Evolutionary conservation across 2,797 vertebrate species (phyloP), one percentile per base, ranked within the genome.

Genomic region (Otolemur crassicaudatus): DNA sequence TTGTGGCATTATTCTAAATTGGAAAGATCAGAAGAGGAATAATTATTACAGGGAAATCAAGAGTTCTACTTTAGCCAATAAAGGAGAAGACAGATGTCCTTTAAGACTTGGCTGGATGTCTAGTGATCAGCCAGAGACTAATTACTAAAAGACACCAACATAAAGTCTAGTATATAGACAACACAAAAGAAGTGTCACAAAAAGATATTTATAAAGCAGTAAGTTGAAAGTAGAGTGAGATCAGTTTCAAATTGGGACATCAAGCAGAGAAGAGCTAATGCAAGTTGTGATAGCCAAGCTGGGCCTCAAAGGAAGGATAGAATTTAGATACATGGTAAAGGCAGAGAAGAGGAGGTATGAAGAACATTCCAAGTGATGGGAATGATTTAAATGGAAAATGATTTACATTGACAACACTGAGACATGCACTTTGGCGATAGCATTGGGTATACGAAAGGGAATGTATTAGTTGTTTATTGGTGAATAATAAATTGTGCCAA

Each of bases 181-280:
- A 76, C 37, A 37, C 37, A 63, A 84, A 95, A 88, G 56, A 53
- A 85, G 10, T 80, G 23, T 31, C 73, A 56, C 40, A 61, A 77
- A 94, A 91, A 85, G n/a, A 79, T 87, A 79, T 34, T 65, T 69
- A 61, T 10, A 79, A 91, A 94, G 72, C 27, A 72, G 31, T 34
- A 83, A 90, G n/a, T 72, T 91, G 79, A 95, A 94, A 86, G 72
- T 29, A 87, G 67, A 94, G 87, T 65, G 72, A 90, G 27, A 87
- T 83, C 31, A 40, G 4, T 92, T 91, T 92, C 53, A 79, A 90
- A 81, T 73, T 31, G 27, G 4, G 77, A 49, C 65, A 92, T 82
- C 79, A 67, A 60, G 80, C 69, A 20, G 58, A 81, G 20, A 87
- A 80, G 58, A 75, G 79, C n/a, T 43, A 27, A 85, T 31, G 23